Evolutionary conservation across 2,888 invertebrate genomes (phyloP).

Genomic region (Arctia plantaginis): DNA sequence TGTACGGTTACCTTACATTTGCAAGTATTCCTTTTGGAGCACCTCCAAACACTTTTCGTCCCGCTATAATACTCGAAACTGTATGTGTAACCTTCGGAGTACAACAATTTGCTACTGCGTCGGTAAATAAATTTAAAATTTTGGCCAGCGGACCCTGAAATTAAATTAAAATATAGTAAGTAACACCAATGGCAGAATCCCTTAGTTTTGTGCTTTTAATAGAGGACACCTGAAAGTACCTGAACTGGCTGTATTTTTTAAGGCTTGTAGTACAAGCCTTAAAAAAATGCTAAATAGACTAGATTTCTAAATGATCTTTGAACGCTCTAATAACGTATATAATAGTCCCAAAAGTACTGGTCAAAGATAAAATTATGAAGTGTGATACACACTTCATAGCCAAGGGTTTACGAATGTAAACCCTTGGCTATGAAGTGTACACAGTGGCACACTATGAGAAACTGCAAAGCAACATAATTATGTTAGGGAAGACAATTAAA

Average conservation of each 20-base stretch:
- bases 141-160: not conserved
- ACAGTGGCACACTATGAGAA: too few relatives aligned
- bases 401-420: too few relatives aligned
- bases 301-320: not conserved
- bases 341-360: not conserved
- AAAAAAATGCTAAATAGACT: too few relatives aligned
- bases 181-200: not conserved
- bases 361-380: too few relatives aligned
- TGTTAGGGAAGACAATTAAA: too few relatives aligned
- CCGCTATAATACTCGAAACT: not conserved
- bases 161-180: not conserved
- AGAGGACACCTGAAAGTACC: not conserved
- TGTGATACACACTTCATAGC: too few relatives aligned
- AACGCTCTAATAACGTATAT: not conserved
- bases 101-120: slow-evolving; percentile 3
- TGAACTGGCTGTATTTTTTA: not conserved
- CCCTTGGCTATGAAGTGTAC: too few relatives aligned
- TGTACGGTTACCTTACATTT: slow-evolving; percentile 14
- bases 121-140: not conserved
- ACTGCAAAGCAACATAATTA: too few relatives aligned
- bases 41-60: slow-evolving; percentile 12
- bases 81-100: slow-evolving; percentile 13
- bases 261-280: too few relatives aligned
- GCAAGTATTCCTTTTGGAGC: slow-evolving; percentile 8
- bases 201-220: not conserved